Conservation (phyloP, 2,797 vertebrate species). For the Myotis findleyi region DNA sequence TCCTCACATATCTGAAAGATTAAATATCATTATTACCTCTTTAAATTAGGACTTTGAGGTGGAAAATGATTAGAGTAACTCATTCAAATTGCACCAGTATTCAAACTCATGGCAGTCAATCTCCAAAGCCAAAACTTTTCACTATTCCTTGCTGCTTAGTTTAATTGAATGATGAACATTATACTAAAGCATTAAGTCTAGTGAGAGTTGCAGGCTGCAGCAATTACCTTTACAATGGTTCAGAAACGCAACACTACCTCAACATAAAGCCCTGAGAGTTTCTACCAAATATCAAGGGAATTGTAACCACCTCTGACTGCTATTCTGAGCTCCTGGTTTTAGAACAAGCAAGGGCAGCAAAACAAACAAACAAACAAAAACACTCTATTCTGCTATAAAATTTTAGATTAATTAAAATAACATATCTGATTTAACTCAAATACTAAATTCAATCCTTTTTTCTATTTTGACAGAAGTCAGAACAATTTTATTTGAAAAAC, state of each 20-base stretch:
- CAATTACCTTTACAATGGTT: neutral
- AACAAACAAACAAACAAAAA: neutral
- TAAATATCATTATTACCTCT: neutral
- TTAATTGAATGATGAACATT: neutral
- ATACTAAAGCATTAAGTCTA: neutral
- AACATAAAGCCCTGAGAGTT: neutral
- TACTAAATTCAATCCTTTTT: constrained; percentile 2
- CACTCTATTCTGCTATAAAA: neutral
- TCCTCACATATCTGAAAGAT: neutral
- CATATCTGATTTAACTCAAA: constrained; percentile 49
- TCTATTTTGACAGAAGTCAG: neutral
- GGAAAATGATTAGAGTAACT: neutral
- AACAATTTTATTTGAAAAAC: constrained; percentile 70
- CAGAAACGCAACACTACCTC: constrained; percentile 27
- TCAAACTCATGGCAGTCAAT: neutral
- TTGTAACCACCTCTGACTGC: neutral
- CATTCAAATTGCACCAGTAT: neutral
- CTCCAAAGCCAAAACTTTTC: neutral
- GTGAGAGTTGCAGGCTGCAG: neutral
- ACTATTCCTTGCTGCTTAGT: neutral
- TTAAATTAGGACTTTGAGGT: neutral
- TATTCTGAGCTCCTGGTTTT: neutral
- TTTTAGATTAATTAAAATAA: constrained; percentile 49
- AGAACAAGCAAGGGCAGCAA: constrained; percentile 21
- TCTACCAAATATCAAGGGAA: neutral